Evolutionary conservation across 2,113 vertebrate genomes (phyloP).

Genomic region (Eonycteris spelaea): DNA sequence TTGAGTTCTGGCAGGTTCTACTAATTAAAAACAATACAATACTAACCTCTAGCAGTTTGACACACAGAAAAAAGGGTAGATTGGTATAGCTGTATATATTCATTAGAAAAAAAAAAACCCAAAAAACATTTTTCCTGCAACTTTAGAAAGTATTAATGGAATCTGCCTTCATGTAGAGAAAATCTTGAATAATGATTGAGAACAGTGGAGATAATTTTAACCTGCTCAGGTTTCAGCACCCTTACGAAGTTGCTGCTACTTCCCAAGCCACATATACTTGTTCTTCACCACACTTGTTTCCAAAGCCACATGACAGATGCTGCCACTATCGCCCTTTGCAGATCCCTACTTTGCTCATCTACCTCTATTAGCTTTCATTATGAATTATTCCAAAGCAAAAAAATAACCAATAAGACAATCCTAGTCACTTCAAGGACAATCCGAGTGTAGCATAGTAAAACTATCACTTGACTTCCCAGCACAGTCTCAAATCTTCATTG

Average conservation of each 20-base stretch:
- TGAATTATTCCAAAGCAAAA: not conserved
- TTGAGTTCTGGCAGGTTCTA: not conserved
- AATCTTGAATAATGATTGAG: not conserved
- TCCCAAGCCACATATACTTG: not conserved
- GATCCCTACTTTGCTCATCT: not conserved
- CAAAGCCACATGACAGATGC: not conserved
- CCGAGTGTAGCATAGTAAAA: not conserved
- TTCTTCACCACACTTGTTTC: not conserved
- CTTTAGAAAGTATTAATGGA: not conserved
- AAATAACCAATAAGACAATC: not conserved
- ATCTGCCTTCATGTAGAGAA: not conserved
- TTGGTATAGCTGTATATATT: not conserved
- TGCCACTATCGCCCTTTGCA: not conserved
- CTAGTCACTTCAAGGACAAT: not conserved
- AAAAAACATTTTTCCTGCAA: not conserved
- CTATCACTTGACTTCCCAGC: not conserved
- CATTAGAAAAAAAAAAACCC: not conserved
- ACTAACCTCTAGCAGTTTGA: not conserved
- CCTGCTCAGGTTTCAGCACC: not conserved
- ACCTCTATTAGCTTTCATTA: not conserved
- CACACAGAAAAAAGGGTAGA: not conserved
- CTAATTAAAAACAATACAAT: not conserved
- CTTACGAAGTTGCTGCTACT: not conserved
- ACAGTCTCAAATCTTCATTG: not conserved
- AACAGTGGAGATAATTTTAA: not conserved